Base-by-base conservation (phyloP, 1,140 invertebrate genomes). In the Epicauta chinensis region DNA sequence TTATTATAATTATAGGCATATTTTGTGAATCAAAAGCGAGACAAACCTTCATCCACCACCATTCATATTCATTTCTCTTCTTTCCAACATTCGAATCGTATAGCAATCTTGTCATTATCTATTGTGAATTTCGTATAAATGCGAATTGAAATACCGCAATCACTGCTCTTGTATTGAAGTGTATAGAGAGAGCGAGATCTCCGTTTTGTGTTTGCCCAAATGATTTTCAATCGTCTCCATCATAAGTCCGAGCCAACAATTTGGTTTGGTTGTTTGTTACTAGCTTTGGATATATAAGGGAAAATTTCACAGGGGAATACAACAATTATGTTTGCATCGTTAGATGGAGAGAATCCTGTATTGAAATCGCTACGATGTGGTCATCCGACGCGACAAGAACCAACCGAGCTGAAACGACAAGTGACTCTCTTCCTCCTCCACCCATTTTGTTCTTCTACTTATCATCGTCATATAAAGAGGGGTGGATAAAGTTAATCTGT, bases 291-390 rank as follows among this genome's bases (percentile, higher is more conserved):
- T 51, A 51, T 41, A 44, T 30, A 30, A 43, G 58, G 58, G 49
- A 38, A 49, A 35, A 14, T 52, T 51, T 55, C 46, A 41, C 49
- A 35, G 44, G 59, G 63, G 63, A 62, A 59, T 61, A 63, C 55
- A 63, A 62, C 63, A 64, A 64, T 64, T 64, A 64, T 61, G 59
- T 64, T 64, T 60, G 63, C 60, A 55, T 63, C 63, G 63, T 62
- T 64, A 62, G 63, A 64, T 57, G 56, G 58, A 58, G 56, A 63
- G 60, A 64, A 61, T 63, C 61, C 61, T 60, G 56, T 59, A 58
- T 57, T 60, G 60, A 64, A 56, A 62, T 55, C 46, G 44, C 54
- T 62, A 53, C 23, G 60, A 64, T 62, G 62, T 60, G 62, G 62
- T 64, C 62, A 64, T 64, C 61, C 39, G 37, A 57, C 41, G 57